These are phyloP conservation scores for Diuraphis noxia DNA, from an alignment of 1,140 invertebrate genomes.

Conservation along the genomic window DNA sequence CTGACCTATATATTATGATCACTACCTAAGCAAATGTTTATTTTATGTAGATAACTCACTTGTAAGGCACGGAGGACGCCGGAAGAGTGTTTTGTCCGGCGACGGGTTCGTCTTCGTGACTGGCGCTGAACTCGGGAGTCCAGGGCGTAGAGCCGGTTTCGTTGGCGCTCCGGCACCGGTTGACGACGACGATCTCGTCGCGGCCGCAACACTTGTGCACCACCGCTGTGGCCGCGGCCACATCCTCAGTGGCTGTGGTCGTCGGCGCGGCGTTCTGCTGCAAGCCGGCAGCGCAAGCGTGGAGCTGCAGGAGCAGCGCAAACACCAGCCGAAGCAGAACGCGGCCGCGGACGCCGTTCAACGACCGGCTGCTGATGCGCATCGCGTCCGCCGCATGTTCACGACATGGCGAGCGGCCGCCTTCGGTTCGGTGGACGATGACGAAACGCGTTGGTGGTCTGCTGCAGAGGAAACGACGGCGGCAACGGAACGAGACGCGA, in stretches of 20 bases:
- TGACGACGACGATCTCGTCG: conserved; percentile 71
- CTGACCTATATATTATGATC: too few species aligned
- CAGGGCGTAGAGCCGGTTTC: conserved; percentile 66
- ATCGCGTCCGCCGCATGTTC: background rate
- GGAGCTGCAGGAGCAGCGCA: background rate
- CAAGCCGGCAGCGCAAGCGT: background rate
- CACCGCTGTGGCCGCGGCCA: conserved; percentile 27
- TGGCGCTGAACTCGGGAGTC: conserved; percentile 66
- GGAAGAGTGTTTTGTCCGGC: background rate
- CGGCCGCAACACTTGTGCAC: conserved; percentile 78
- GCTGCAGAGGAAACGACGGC: background rate
- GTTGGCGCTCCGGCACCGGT: conserved; percentile 65
- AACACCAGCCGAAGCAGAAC: background rate
- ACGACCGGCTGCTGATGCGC: background rate
- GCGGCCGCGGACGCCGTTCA: conserved; percentile 6
- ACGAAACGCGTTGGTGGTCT: background rate
- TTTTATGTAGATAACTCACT: background rate
- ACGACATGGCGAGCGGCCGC: background rate
- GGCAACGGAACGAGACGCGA: background rate
- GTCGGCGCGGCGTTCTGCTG: background rate
- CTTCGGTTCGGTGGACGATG: background rate
- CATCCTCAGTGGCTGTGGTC: background rate
- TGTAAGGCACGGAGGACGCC: background rate
- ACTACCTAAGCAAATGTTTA: too few species aligned
- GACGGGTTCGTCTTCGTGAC: conserved; percentile 57